Evolutionary conservation across 2,888 invertebrate genomes (phyloP).

Genomic region (Pseudanteris insignis): DNA sequence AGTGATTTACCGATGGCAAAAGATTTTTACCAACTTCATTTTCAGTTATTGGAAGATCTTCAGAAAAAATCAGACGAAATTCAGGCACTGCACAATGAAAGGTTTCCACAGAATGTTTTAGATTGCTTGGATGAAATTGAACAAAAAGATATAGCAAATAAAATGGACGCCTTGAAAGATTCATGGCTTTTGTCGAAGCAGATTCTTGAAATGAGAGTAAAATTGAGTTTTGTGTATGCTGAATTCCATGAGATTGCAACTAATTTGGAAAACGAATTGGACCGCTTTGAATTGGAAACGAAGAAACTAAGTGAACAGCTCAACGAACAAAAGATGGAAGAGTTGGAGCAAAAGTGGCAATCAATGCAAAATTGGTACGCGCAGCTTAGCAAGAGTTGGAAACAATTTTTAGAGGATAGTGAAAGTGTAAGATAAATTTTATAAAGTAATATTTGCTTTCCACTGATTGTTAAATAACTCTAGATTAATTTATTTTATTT

Average conservation of each 20-base stretch:
- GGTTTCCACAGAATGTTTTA: constrained; percentile 68
- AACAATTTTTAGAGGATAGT: constrained; percentile 74
- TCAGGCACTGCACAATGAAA: constrained; percentile 62
- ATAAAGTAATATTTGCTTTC: too few relatives aligned
- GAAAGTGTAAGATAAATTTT: constrained; percentile 71
- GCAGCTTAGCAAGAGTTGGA: constrained; percentile 75
- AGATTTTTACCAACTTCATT: constrained; percentile 79
- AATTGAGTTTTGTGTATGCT: constrained; percentile 74
- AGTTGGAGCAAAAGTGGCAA: constrained; percentile 74
- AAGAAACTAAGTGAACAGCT: constrained; percentile 68
- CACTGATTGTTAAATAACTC: too few relatives aligned
- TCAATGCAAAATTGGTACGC: constrained; percentile 72
- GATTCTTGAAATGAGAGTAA: constrained; percentile 72
- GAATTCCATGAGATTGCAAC: constrained; percentile 78
- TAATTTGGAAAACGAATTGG: constrained; percentile 74
- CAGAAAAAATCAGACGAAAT: constrained; percentile 75
- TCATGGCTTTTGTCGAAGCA: constrained; percentile 74
- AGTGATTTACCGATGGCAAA: constrained; percentile 73
- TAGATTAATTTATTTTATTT: constrained; percentile 54
- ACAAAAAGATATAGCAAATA: constrained; percentile 71
- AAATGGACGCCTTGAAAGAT: constrained; percentile 72
- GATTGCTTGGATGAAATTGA: constrained; percentile 75
- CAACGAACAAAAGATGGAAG: constrained; percentile 68
- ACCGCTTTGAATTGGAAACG: constrained; percentile 72
- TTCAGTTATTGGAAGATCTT: constrained; percentile 77